phyloP scores from a whole-genome alignment of 2,797 vertebrate genomes.

The Sebastes trivittatus region DNA sequence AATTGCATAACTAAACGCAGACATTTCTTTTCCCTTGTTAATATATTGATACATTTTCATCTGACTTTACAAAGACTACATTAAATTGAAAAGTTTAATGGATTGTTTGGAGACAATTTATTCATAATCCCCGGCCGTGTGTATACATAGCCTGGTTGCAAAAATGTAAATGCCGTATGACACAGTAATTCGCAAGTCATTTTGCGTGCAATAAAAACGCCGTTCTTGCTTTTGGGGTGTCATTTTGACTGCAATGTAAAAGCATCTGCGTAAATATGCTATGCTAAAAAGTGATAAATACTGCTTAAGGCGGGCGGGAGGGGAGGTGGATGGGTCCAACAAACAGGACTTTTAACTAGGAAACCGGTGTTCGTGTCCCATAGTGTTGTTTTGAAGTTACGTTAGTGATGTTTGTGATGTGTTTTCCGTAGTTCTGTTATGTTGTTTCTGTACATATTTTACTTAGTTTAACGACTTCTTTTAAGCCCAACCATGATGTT shows the following conservation, averaged over 20 bases:
- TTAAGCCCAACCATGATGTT: background rate
- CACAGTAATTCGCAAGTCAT: too few relatives aligned
- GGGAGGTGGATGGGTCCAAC: background rate
- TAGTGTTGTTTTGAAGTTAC: background rate
- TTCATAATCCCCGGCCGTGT: background rate
- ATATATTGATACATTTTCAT: background rate
- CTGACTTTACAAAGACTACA: background rate
- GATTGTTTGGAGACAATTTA: background rate
- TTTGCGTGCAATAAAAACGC: too few relatives aligned
- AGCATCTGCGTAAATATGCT: too few relatives aligned
- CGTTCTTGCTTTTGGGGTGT: too few relatives aligned
- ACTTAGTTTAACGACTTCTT: background rate
- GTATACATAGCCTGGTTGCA: background rate
- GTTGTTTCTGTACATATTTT: background rate
- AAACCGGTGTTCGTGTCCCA: background rate
- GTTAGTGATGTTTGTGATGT: background rate
- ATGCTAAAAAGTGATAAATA: background rate
- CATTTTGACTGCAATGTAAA: too few relatives aligned
- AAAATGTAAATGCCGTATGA: too few relatives aligned
- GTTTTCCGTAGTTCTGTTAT: background rate
- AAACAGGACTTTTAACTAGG: background rate
- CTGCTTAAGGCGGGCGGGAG: background rate
- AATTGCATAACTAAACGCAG: background rate
- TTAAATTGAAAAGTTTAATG: background rate
- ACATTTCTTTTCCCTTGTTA: background rate